Base-by-base conservation (phyloP, 2,113 vertebrate species). In the Lasiurus borealis region DNA sequence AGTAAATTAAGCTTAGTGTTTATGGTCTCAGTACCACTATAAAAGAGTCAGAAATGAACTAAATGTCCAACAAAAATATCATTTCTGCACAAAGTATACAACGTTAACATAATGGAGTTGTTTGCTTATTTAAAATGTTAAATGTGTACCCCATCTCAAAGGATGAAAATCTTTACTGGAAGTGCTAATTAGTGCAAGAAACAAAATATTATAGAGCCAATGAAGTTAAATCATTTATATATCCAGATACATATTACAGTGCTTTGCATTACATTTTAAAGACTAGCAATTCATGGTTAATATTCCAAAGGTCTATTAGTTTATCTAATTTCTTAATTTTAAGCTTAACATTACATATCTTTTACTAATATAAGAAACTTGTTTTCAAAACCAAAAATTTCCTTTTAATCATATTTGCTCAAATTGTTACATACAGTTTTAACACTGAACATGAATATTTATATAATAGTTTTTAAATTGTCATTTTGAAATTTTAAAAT, bases 41-140 rank as follows among this genome's bases (percentile, higher is more conserved):
- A 46, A 57, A 88, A 90, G 82, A 72, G 44, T n/a, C 25, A 19
- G 68, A 92, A 93, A 72, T 93, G 15, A 95, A 82, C 10, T 3
- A 90, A 95, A 90, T 66, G 8, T n/a, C 40, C 16, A 88, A 75
- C 1, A 90, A 54, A 52, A 40, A 29, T 81, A 40, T 50, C 1
- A 81, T 64, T 69, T 88, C 21, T 94, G 48, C 14, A 2, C 2
- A 36, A 89, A 84, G 8, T 64, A 44, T 72, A 31, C 13, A 93
- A 89, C 29, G 7, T 89, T 72, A 85, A 64, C 11, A 73, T 59
- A 62, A 71, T 64, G 6, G 18, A 71, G 88, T 62, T 5, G 27
- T 52, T 15, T 59, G 13, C 62, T 10, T 59, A 64, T 52, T 83
- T 88, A 77, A 91, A 87, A 76, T 92, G 59, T 71, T 88, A 34